These are phyloP conservation scores for Smutsia temminckii DNA, from an alignment of 2,797 vertebrate species.

Conservation along the genomic window DNA sequence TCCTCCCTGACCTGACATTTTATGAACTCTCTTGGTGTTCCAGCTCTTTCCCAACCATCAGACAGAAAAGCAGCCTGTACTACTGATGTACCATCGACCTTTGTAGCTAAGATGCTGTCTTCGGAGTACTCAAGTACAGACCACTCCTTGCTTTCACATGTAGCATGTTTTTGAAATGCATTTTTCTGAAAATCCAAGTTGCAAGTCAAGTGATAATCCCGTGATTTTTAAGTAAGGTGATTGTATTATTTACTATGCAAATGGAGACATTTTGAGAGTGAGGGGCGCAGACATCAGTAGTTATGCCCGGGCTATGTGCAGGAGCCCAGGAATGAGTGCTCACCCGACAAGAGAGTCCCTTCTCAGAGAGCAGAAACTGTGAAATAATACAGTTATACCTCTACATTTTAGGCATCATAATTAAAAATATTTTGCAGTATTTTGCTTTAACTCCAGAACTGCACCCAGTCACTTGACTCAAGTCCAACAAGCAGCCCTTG, in stretches of 20 bases:
- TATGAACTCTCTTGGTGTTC: neutral
- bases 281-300: neutral
- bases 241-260: neutral
- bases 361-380: conserved; percentile 5
- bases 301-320: neutral
- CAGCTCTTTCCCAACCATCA: neutral
- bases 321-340: neutral
- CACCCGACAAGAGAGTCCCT: neutral
- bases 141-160: neutral
- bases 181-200: neutral
- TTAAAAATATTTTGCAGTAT: neutral
- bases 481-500: neutral
- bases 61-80: neutral
- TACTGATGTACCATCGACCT: neutral
- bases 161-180: neutral
- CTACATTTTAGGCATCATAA: neutral
- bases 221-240: neutral
- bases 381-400: neutral
- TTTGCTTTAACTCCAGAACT: neutral
- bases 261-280: neutral
- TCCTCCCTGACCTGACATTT: neutral
- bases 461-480: neutral
- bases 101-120: neutral
- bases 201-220: neutral
- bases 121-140: neutral